Percentiles rank a stretch among this genome's conserved stretches.
Evolutionary conservation across 30 jellyfish, hydroid and myxozoan species (phyloP).

Genomic region (Cassiopea andromeda): DNA sequence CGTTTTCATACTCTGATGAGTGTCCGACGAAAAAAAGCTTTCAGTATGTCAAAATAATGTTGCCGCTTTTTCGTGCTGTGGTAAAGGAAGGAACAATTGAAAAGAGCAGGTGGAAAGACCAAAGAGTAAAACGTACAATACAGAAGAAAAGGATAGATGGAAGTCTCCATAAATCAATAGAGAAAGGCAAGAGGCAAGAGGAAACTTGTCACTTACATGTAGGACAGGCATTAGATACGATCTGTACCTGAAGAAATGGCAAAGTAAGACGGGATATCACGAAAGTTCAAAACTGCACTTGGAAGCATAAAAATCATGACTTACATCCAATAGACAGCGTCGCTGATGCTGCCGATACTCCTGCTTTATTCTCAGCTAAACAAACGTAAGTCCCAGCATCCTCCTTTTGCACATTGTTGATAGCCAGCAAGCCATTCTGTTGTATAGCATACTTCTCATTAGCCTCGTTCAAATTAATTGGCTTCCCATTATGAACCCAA

Average conservation of each 20-base stretch:
- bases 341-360: conserved; percentile 69
- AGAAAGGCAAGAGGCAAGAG: no score
- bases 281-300: neutral
- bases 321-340: conserved; percentile 70
- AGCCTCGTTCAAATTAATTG: conserved; percentile 19
- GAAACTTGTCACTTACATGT: no score
- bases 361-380: conserved; percentile 67
- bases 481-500: conserved; percentile 84
- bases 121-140: no score
- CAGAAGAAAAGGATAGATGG: no score
- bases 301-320: neutral
- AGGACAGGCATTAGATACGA: no score
- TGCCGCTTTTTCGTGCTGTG: no score
- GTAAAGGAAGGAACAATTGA: no score
- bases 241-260: neutral
- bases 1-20: no score
- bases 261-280: neutral
- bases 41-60: no score
- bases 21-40: no score
- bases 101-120: no score
- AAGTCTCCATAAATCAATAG: no score
- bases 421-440: conserved; percentile 67
- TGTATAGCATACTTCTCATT: conserved; percentile 29
- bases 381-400: conserved; percentile 73
- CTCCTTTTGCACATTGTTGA: conserved; percentile 33